Evolutionary conservation across 30 jellyfish, hydroid and myxozoan species (phyloP).

Genomic region (Cassiopea andromeda): DNA sequence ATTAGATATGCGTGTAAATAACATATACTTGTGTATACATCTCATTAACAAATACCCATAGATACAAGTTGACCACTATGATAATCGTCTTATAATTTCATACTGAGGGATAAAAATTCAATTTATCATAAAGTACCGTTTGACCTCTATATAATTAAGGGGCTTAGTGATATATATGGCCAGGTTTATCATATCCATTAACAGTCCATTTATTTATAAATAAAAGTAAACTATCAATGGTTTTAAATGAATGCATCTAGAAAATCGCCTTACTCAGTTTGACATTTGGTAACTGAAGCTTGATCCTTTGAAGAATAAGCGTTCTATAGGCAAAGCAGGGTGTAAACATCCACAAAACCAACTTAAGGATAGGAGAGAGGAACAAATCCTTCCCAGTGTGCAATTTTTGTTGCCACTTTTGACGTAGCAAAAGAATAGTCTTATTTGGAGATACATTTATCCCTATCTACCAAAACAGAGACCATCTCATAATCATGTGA

Average conservation of each 20-base stretch:
- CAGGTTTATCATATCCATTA: background rate
- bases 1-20: background rate
- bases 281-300: background rate
- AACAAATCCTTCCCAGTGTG: background rate
- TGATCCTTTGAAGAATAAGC: background rate
- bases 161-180: background rate
- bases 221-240: constrained; percentile 2
- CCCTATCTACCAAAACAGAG: too few species aligned
- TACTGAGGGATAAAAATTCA: background rate
- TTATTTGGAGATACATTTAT: too few species aligned
- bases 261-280: background rate
- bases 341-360: background rate
- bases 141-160: background rate
- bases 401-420: too few species aligned
- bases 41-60: background rate
- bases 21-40: background rate
- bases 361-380: background rate
- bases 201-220: background rate
- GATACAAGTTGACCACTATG: background rate
- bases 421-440: too few species aligned
- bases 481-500: too few species aligned
- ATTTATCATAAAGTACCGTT: background rate
- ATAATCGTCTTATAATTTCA: background rate
- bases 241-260: background rate
- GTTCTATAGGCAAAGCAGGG: background rate